A percentile compares a stretch with the other conserved stretches of the same genome.
These are phyloP conservation scores for Hydrolagus colliei DNA, from an alignment of 2,797 vertebrate species.

Conservation along the genomic window DNA sequence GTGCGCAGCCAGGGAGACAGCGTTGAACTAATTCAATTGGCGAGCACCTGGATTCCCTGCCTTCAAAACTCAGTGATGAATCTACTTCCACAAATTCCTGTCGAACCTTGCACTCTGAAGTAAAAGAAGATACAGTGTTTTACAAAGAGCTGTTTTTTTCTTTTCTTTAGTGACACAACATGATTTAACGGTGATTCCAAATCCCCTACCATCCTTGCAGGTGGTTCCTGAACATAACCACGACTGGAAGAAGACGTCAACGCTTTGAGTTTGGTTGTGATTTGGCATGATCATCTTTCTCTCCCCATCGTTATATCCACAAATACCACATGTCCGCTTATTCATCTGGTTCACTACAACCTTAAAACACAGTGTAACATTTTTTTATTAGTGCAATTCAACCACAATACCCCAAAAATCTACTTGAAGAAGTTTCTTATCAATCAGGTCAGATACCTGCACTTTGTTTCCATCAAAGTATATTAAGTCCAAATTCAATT, in stretches of 20 bases:
- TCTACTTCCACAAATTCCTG: constrained; percentile 49
- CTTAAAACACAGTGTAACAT: constrained; percentile 46
- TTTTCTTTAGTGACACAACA: no score
- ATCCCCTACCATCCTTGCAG: constrained; percentile 50
- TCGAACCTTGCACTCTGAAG: constrained; percentile 51
- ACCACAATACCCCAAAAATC: neutral
- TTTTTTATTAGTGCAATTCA: neutral
- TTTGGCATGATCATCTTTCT: constrained; percentile 59
- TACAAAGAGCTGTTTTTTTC: no score
- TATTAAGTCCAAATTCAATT: constrained; percentile 54
- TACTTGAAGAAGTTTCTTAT: neutral
- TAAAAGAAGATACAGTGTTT: neutral
- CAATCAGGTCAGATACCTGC: constrained; percentile 48
- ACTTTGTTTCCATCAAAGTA: constrained; percentile 48
- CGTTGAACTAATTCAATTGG: constrained; percentile 46
- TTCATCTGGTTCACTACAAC: constrained; percentile 65
- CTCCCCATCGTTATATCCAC: constrained; percentile 69
- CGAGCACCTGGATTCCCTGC: constrained; percentile 42
- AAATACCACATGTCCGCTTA: constrained; percentile 68
- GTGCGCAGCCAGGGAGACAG: constrained; percentile 41
- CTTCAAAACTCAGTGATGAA: constrained; percentile 33
- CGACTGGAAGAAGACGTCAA: constrained; percentile 61
- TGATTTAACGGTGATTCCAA: constrained; percentile 39
- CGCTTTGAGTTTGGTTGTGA: constrained; percentile 50
- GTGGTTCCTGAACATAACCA: constrained; percentile 63